Evolutionary conservation across 1,140 invertebrate genomes (phyloP), one percentile per base, ranked within the genome.

Genomic region (Drosophila ficusphila): DNA sequence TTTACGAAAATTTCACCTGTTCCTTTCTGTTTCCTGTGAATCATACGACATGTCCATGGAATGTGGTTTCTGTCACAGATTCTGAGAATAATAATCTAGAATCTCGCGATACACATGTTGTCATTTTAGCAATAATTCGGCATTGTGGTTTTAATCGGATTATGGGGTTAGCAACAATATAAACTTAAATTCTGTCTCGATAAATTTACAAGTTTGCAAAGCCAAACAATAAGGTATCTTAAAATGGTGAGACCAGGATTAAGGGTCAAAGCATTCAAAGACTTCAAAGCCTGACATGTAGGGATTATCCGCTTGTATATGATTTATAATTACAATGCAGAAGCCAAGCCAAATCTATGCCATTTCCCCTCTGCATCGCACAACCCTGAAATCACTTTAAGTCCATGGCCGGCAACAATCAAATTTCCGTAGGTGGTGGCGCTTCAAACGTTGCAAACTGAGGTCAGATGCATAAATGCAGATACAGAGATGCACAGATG

Each of bases 361-460:
- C 12, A 29, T 31, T 64, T 65, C 19, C 34, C 12, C 41, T 27
- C 23, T 12, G 6, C 31, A 44, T 69, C 41, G 52, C 9, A 12
- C 36, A 52, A 34, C 61, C 60, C 62, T 67, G 62, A 67, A 42
- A 41, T 19, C 60, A 53, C 48, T 68, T 64, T 52, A 53, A 68
- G 62, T 69, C 61, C 65, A 53, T 46, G 65, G 61, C 29, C 62
- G 61, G 34, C 12, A 48, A 48, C 42, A 39, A 56, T 64, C 62
- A 47, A 81, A 81, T 76, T 81, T 81, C 77, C 77, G 77, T 81
- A 57, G 77, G 67, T 81, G 54, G 58, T 31, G 54, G 54, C 34
- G 56, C 56, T 49, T 33, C 27, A 46, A 74, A 56, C 46, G 71
- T 52, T 62, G 61, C 73, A 76, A 58, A 31, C 62, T 41, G 64